These are phyloP conservation scores for Halyomorpha halys DNA, from an alignment of 1,140 invertebrate species.

Conservation along the genomic window DNA sequence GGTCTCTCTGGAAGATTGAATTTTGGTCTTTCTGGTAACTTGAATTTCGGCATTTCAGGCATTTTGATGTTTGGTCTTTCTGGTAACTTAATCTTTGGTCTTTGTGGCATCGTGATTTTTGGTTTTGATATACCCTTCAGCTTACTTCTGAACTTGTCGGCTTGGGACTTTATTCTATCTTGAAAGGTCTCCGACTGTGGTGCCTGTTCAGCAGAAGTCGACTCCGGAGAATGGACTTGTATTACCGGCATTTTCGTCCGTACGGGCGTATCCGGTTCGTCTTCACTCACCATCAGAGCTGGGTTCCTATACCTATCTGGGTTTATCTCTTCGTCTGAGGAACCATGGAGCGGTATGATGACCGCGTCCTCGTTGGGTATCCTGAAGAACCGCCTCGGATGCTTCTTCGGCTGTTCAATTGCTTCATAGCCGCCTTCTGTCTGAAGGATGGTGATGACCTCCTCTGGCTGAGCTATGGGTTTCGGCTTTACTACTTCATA, in stretches of 20 bases:
- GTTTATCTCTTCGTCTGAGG: conserved; percentile 26
- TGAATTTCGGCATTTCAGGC: conserved; percentile 42
- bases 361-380: conserved; percentile 21
- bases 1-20: conserved; percentile 36
- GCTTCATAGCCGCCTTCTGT: conserved; percentile 13
- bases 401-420: neutral
- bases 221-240: conserved; percentile 40
- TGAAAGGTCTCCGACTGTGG: conserved; percentile 44
- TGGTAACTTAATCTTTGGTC: conserved; percentile 46
- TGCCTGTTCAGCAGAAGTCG: conserved; percentile 49
- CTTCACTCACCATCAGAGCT: conserved; percentile 17
- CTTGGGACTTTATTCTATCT: conserved; percentile 48
- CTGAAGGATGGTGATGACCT: conserved; percentile 20
- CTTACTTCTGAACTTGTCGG: conserved; percentile 29
- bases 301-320: conserved; percentile 23
- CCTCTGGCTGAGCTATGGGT: neutral
- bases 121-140: conserved; percentile 30
- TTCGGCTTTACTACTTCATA: conserved; percentile 3
- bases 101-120: conserved; percentile 37
- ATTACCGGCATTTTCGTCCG: conserved; percentile 1
- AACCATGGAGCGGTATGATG: conserved; percentile 26
- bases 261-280: neutral
- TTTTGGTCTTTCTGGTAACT: conserved; percentile 39
- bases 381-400: conserved; percentile 16
- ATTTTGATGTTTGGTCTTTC: conserved; percentile 38